A percentile compares a stretch with the other conserved stretches of the same genome.
Evolutionary conservation across 2,888 invertebrate species (phyloP).

Genomic region (Acanthosepion lycidas): DNA sequence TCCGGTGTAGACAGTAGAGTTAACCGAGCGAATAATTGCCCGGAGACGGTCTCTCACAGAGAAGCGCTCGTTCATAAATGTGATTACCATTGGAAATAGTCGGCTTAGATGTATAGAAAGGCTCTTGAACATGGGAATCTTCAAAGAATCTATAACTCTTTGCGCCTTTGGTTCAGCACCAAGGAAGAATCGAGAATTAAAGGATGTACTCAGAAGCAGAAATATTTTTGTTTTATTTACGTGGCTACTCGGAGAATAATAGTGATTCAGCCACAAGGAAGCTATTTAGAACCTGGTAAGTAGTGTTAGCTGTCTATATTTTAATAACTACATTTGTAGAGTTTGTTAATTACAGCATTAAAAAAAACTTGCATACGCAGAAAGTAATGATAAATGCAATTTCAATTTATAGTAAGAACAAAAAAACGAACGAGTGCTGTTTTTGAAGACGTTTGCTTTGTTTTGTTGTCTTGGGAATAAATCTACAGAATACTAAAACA

Average conservation of each 20-base stretch:
- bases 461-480: no score
- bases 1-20: not conserved
- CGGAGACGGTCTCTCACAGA: not conserved
- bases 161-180: not conserved
- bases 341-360: no score
- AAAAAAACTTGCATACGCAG: no score
- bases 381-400: no score
- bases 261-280: not conserved
- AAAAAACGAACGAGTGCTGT: no score
- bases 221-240: not conserved
- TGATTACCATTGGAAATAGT: not conserved
- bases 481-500: no score
- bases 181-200: not conserved
- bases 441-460: no score
- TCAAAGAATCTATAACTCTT: not conserved
- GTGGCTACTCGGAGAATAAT: not conserved
- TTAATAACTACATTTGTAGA: no score
- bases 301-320: not conserved
- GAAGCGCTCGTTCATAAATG: not conserved
- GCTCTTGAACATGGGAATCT: not conserved
- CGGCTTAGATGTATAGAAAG: not conserved
- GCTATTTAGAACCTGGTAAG: not conserved
- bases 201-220: not conserved
- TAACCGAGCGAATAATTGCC: constrained; percentile 9
- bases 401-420: no score